phyloP scores from a whole-genome alignment of 2,888 invertebrate genomes.

The Limnephilus rhombicus region DNA sequence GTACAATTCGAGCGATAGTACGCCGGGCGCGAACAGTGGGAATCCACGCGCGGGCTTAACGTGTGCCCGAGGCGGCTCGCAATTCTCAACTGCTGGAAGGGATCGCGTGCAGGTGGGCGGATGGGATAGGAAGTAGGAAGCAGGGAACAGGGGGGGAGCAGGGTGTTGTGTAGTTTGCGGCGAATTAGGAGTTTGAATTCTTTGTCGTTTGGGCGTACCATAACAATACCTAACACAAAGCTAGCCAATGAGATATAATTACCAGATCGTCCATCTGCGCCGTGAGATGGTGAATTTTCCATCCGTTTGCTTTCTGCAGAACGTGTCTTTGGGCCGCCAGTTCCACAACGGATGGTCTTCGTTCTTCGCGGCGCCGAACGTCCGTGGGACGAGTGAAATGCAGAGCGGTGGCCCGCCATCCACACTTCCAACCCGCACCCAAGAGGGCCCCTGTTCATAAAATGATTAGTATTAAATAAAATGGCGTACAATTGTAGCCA shows the following conservation, averaged over 20 bases:
- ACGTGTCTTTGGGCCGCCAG: constrained; percentile 93
- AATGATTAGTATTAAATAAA: constrained; percentile 8
- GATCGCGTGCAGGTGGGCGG: too few relatives aligned
- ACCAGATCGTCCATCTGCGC: constrained; percentile 97
- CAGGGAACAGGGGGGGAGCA: too few relatives aligned
- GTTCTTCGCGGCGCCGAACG: constrained; percentile 92
- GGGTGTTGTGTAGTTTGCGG: too few relatives aligned
- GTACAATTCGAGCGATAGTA: too few relatives aligned
- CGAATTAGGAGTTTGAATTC: too few relatives aligned
- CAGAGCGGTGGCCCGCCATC: constrained; percentile 76
- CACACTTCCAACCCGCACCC: constrained; percentile 74
- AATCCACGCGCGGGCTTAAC: too few relatives aligned
- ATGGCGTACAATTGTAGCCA: background rate
- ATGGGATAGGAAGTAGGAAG: too few relatives aligned
- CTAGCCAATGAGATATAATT: constrained; percentile 65
- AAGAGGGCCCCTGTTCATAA: constrained; percentile 72
- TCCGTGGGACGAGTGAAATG: constrained; percentile 81
- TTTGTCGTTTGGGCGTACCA: too few relatives aligned
- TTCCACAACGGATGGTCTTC: constrained; percentile 90
- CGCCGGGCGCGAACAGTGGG: too few relatives aligned
- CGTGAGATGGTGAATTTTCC: constrained; percentile 95
- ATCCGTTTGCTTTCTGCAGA: constrained; percentile 92
- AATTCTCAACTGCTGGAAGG: too few relatives aligned
- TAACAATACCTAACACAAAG: background rate
- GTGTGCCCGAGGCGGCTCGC: too few relatives aligned